Conservation (phyloP, 2,888 invertebrate species). For the Zootermopsis nevadensis region DNA sequence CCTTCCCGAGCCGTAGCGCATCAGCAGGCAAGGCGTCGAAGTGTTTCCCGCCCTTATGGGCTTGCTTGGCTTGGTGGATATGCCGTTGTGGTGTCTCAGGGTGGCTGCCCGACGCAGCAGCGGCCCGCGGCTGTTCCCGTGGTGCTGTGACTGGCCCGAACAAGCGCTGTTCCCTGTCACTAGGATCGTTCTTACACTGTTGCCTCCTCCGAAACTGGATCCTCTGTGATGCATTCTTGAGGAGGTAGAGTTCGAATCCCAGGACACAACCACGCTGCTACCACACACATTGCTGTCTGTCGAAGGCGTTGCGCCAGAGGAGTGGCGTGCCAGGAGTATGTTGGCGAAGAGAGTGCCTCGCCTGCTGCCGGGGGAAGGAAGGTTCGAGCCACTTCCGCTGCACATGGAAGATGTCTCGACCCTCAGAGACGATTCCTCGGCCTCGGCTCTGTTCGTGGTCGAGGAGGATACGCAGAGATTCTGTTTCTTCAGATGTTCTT, state of each 20-base stretch:
- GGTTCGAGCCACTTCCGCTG: neutral
- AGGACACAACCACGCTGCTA: conserved; percentile 68
- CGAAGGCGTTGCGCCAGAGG: conserved; percentile 8
- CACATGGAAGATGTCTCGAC: conserved; percentile 23
- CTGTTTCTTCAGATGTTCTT: neutral
- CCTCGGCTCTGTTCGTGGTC: conserved; percentile 46
- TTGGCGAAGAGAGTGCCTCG: conserved; percentile 14
- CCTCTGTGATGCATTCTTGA: conserved; percentile 63
- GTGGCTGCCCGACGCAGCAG: conserved; percentile 71
- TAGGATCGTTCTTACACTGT: conserved; percentile 68
- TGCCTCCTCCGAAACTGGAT: conserved; percentile 77
- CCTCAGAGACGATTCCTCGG: conserved; percentile 13
- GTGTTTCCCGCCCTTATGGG: conserved; percentile 61
- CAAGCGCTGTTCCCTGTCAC: conserved; percentile 61
- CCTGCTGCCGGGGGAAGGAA: conserved; percentile 18
- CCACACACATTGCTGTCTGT: conserved; percentile 53
- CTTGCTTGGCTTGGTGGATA: conserved; percentile 58
- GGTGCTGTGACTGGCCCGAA: neutral
- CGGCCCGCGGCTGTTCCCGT: conserved; percentile 16
- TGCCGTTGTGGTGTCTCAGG: conserved; percentile 67
- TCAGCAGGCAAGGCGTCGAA: conserved; percentile 68
- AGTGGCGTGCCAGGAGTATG: conserved; percentile 14
- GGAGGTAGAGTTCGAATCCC: conserved; percentile 67
- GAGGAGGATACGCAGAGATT: conserved; percentile 19
- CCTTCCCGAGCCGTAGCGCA: conserved; percentile 37